Percentiles rank a stretch among this genome's conserved stretches.
phyloP scores from a whole-genome alignment of 2,888 invertebrate species.

The Tortrix viridana region DNA sequence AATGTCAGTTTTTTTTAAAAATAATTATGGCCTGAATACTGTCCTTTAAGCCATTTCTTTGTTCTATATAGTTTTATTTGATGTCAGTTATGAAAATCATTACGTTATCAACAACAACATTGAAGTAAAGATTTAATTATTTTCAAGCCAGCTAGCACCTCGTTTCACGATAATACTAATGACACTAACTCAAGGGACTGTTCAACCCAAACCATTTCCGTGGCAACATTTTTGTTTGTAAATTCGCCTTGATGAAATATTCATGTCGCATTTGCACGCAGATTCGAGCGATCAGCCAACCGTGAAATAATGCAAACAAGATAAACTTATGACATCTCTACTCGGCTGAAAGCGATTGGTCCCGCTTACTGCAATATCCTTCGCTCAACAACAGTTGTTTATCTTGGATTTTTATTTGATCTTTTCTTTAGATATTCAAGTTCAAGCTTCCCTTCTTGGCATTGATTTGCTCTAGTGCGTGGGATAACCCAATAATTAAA shows the following conservation, averaged over 20 bases:
- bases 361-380: slow-evolving; percentile 51
- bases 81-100: not conserved
- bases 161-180: slow-evolving; percentile 19
- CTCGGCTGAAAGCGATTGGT: slow-evolving; percentile 57
- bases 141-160: not conserved
- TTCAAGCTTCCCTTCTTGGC: not conserved
- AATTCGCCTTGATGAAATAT: slow-evolving; percentile 68
- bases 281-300: slow-evolving; percentile 71
- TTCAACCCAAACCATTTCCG: slow-evolving; percentile 35
- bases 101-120: not conserved
- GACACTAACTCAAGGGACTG: slow-evolving; percentile 27
- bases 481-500: too few species aligned
- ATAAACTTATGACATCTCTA: slow-evolving; percentile 76
- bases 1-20: too few species aligned
- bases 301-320: slow-evolving; percentile 79
- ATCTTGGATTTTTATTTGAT: slow-evolving; percentile 23
- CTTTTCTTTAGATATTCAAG: slow-evolving; percentile 16
- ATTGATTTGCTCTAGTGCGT: too few species aligned
- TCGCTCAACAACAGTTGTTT: slow-evolving; percentile 28
- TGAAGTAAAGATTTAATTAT: not conserved
- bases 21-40: too few species aligned
- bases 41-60: too few species aligned
- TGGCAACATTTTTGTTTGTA: slow-evolving; percentile 58
- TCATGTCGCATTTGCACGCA: slow-evolving; percentile 75
- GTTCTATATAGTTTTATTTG: not conserved